Evolutionary conservation across 1,140 invertebrate species (phyloP).

Genomic region (Sycobia sp.): DNA sequence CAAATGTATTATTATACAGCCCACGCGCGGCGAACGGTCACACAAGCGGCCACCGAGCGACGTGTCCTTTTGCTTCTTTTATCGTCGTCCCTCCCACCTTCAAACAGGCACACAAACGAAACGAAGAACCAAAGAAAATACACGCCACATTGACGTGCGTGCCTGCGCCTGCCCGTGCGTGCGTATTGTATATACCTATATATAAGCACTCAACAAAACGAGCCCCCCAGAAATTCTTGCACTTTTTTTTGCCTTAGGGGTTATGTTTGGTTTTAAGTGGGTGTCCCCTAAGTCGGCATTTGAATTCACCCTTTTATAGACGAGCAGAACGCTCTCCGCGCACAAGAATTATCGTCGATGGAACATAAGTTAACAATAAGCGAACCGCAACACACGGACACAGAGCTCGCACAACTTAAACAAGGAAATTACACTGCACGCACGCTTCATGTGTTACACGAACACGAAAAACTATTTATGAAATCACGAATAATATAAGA

Average conservation of each 20-base stretch:
- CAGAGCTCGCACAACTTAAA: not conserved
- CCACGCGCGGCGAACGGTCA: too few species aligned
- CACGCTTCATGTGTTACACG: conserved; percentile 9
- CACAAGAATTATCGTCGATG: too few species aligned
- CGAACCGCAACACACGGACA: not conserved
- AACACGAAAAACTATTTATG: too few species aligned
- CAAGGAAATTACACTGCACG: not conserved
- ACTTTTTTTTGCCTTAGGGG: conserved; percentile 2
- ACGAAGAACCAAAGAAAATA: not conserved
- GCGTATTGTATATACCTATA: too few species aligned
- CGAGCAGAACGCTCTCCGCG: conserved; percentile 10
- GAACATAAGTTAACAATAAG: too few species aligned
- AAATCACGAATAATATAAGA: too few species aligned
- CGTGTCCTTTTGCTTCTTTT: not conserved
- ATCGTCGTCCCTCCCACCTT: not conserved
- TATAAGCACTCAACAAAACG: too few species aligned
- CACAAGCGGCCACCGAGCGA: not conserved
- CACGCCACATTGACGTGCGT: not conserved
- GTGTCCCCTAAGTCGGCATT: too few species aligned
- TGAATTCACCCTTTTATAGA: conserved; percentile 11
- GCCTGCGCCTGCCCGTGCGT: not conserved
- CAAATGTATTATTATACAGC: too few species aligned
- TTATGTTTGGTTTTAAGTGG: too few species aligned
- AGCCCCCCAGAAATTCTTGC: too few species aligned
- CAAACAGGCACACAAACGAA: too few species aligned